Conservation (phyloP, 2,888 invertebrate genomes). For the Julus scanicus region DNA sequence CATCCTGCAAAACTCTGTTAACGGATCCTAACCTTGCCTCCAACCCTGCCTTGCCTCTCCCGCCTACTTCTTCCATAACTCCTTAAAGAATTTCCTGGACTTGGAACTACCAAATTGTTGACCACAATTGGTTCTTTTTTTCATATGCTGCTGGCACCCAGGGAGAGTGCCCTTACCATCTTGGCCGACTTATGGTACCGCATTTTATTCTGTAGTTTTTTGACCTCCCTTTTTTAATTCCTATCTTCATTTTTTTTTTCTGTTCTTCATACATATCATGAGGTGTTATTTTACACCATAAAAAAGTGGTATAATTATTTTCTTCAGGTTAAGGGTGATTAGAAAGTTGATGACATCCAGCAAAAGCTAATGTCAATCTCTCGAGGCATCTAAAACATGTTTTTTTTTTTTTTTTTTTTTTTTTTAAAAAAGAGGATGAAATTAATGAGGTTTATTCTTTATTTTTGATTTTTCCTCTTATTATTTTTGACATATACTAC, state of each 20-base stretch:
- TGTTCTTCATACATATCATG: conserved; percentile 26
- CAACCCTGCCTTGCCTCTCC: conserved; percentile 17
- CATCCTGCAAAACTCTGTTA: conserved; percentile 11
- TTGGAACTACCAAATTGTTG: conserved; percentile 47
- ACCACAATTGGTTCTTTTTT: conserved; percentile 45
- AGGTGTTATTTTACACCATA: not conserved
- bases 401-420: not conserved
- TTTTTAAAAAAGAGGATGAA: conserved; percentile 19
- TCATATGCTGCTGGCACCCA: conserved; percentile 47
- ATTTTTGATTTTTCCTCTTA: not conserved
- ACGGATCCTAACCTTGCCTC: not conserved
- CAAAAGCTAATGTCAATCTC: not conserved
- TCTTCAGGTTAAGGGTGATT: conserved; percentile 28
- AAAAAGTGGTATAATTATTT: conserved; percentile 13
- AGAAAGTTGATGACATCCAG: not conserved
- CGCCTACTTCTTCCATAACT: conserved; percentile 34
- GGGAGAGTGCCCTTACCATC: conserved; percentile 44
- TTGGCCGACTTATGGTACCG: conserved; percentile 47
- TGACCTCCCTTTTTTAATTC: conserved; percentile 29
- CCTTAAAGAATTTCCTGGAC: conserved; percentile 33
- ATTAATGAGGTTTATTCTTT: conserved; percentile 17
- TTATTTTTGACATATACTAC: not conserved
- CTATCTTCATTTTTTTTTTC: conserved; percentile 5
- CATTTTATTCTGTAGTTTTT: conserved; percentile 47
- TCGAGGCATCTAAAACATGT: not conserved